These are phyloP conservation scores for Prochilodus magdalenae DNA, from an alignment of 2,113 vertebrate genomes.

Conservation along the genomic window DNA sequence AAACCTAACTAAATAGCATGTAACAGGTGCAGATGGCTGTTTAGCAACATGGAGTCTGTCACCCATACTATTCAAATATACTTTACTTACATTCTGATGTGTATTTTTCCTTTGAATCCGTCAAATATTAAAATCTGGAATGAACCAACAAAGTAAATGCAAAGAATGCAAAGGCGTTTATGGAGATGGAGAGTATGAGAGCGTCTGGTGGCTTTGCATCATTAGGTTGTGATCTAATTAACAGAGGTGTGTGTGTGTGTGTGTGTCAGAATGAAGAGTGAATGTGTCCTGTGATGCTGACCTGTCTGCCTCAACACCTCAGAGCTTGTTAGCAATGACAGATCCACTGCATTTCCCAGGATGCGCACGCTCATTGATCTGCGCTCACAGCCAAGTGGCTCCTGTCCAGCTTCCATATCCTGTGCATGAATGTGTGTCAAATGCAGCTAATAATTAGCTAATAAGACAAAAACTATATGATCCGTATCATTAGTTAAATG, in stretches of 20 bases:
- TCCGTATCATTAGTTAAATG: background rate
- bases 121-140: too few relatives aligned
- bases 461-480: background rate
- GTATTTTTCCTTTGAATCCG: too few relatives aligned
- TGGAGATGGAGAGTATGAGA: constrained; percentile 51
- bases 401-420: constrained; percentile 50
- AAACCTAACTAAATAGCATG: too few relatives aligned
- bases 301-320: constrained; percentile 73
- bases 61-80: too few relatives aligned
- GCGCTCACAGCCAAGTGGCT: constrained; percentile 69
- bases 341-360: constrained; percentile 67
- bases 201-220: constrained; percentile 52
- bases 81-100: too few relatives aligned
- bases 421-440: background rate
- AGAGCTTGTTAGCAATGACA: constrained; percentile 82
- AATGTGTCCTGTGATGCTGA: constrained; percentile 64
- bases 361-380: constrained; percentile 65
- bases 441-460: background rate
- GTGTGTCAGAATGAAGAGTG: constrained; percentile 39
- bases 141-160: background rate
- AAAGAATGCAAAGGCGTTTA: background rate
- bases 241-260: constrained; percentile 48
- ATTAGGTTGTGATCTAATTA: constrained; percentile 46
- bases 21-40: too few relatives aligned
- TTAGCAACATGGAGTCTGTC: too few relatives aligned